Conservation (phyloP, 2,888 invertebrate species). For the Alviniconcha strummeri region DNA sequence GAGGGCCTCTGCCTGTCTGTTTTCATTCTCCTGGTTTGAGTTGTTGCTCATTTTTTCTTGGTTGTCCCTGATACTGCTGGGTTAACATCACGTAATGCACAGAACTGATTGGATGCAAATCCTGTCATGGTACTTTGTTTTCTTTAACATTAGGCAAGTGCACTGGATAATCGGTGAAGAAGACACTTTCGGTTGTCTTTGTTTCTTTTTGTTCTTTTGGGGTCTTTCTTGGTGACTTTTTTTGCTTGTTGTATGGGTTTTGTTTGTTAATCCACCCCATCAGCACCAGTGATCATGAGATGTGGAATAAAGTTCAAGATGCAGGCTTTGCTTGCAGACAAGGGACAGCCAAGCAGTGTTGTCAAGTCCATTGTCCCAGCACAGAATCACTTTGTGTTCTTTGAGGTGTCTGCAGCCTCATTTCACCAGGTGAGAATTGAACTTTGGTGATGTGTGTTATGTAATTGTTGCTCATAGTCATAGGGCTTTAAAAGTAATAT, state of each 20-base stretch:
- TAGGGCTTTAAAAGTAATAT: too few relatives aligned
- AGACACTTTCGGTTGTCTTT: neutral
- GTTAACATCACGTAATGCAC: too few relatives aligned
- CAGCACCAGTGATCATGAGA: neutral
- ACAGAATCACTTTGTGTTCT: slow-evolving; percentile 92
- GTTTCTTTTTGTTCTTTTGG: neutral
- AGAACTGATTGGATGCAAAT: neutral
- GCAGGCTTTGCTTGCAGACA: slow-evolving; percentile 67
- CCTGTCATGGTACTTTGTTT: neutral
- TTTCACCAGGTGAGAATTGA: slow-evolving; percentile 86
- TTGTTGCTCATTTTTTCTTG: too few relatives aligned
- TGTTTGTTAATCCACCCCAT: neutral
- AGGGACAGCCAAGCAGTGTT: slow-evolving; percentile 80
- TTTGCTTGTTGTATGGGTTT: neutral
- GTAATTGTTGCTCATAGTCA: too few relatives aligned
- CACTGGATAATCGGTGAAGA: too few relatives aligned
- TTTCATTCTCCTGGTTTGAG: too few relatives aligned
- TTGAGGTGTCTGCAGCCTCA: slow-evolving; percentile 90
- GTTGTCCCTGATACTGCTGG: too few relatives aligned
- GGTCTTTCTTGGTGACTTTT: neutral
- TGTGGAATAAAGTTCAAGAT: neutral
- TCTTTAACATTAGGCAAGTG: too few relatives aligned
- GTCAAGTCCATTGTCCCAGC: slow-evolving; percentile 82
- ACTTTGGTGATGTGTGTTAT: neutral
- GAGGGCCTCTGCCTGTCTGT: too few relatives aligned